Conservation (phyloP, 2,113 vertebrate species). For the Sporophila hypoxantha region DNA sequence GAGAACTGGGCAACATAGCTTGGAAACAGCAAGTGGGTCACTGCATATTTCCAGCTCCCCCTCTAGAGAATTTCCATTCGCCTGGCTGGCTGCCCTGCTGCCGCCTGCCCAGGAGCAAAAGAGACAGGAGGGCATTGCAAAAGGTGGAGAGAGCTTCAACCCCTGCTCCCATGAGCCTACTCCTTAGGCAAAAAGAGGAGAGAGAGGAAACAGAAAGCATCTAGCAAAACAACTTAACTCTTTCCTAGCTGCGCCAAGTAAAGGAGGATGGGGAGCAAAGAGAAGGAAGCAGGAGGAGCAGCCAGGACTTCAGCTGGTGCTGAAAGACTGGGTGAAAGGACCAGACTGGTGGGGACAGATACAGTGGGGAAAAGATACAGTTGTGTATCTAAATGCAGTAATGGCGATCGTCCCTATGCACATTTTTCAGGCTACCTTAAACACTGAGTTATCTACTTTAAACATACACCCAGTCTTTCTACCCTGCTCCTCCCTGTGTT, state of each 20-base stretch:
- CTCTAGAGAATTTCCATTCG: neutral
- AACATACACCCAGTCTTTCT: neutral
- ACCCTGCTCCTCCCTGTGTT: neutral
- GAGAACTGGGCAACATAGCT: neutral
- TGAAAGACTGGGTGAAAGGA: neutral
- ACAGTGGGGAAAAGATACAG: neutral
- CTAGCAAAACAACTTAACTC: neutral
- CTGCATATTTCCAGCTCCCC: neutral
- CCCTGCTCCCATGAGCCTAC: neutral
- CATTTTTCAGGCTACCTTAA: neutral
- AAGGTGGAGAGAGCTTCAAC: neutral
- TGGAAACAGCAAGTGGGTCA: conserved; percentile 6
- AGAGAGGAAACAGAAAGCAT: neutral
- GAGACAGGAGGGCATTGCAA: neutral
- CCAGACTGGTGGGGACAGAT: neutral
- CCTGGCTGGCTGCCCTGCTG: neutral
- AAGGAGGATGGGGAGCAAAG: neutral
- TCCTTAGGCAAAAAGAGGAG: neutral
- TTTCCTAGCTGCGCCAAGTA: fast-evolving
- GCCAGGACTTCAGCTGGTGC: neutral
- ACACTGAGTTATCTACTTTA: neutral
- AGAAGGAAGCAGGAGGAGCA: neutral
- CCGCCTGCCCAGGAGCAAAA: neutral
- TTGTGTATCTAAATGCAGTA: neutral
- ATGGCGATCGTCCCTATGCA: neutral